Evolutionary conservation across 2,888 invertebrate genomes (phyloP).

Genomic region (Chironomus riparius): DNA sequence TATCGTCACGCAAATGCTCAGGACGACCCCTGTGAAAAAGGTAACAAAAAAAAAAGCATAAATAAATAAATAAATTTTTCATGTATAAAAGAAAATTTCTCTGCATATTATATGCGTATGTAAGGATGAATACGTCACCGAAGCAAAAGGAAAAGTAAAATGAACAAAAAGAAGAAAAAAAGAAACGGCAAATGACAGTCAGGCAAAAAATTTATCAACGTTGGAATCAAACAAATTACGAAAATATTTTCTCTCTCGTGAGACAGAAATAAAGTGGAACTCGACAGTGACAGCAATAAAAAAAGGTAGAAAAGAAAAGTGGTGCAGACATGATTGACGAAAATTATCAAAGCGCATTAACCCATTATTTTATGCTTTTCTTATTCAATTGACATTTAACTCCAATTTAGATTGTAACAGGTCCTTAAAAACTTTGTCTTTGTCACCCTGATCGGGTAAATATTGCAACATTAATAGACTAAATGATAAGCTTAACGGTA

Average conservation of each 20-base stretch:
- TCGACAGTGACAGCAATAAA: not conserved
- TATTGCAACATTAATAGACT: too few species aligned
- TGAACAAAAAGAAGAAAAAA: too few species aligned
- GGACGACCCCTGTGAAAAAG: conserved; percentile 41
- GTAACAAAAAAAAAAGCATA: too few species aligned
- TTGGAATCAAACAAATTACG: conserved; percentile 23
- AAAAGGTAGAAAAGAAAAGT: not conserved
- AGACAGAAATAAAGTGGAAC: not conserved
- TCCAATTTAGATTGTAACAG: too few species aligned
- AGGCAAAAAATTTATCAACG: conserved; percentile 12
- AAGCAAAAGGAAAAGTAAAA: not conserved
- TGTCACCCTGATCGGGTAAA: too few species aligned
- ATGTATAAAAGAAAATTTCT: not conserved
- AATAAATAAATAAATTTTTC: not conserved
- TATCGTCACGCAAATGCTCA: conserved; percentile 39
- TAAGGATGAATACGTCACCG: not conserved
- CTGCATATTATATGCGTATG: not conserved
- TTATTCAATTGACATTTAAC: too few species aligned
- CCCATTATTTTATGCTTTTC: too few species aligned
- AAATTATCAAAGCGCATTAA: not conserved
- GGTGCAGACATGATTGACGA: not conserved
- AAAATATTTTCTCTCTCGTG: conserved; percentile 21
- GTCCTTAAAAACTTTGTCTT: too few species aligned
- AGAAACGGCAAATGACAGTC: not conserved
- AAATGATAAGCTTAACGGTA: too few species aligned